Evolutionary conservation across 2,113 vertebrate species (phyloP), one percentile per base, ranked within the genome.

Genomic region (Pituophis catenifer): DNA sequence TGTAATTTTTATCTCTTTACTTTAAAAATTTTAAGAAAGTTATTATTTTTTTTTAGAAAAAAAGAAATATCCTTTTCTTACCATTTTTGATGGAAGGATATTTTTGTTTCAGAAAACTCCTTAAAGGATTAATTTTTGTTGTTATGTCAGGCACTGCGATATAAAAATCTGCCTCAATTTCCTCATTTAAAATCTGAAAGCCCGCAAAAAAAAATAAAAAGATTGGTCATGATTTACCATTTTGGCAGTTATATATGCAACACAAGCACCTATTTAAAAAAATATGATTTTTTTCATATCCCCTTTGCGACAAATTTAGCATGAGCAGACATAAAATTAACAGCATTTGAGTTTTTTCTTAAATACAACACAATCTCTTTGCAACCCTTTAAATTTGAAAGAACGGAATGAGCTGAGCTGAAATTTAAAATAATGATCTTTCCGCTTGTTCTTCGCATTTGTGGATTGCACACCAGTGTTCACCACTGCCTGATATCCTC

Each of bases 141-240:
- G 99, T 89, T 0, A 99, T 98, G 19, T 98, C 98, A 54, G 99
- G 99, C 89, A 99, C 98, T 3, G 98, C 97, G 7, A 99, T 52
- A 15, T 99, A 99, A 96, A 98, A 99, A 94, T 99, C 99, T 26
- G 97, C 98, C 2, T 98, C 95, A 93, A 99, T 96, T 96, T 99
- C 98, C 58, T 98, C 99, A 91, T 98, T 98, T 93, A 99, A 94
- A 97, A 99, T 98, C 99, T 99, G 95, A 86, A 86, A 94, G 93
- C 57, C 0, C 57, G 1, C n/a, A 26, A 62, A 65, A 59, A 70
- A 2, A 2, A 52, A 1, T 11, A 29, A 5, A 91, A 24, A 52
- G 58, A 53, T 5, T n/a, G 50, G 8, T 48, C 4, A 48, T 48
- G 52, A n/a, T 19, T 85, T 89, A 44, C 1, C 17, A 44, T 44